phyloP scores from a whole-genome alignment of 1,140 invertebrate genomes.

The Ylistrum balloti region DNA sequence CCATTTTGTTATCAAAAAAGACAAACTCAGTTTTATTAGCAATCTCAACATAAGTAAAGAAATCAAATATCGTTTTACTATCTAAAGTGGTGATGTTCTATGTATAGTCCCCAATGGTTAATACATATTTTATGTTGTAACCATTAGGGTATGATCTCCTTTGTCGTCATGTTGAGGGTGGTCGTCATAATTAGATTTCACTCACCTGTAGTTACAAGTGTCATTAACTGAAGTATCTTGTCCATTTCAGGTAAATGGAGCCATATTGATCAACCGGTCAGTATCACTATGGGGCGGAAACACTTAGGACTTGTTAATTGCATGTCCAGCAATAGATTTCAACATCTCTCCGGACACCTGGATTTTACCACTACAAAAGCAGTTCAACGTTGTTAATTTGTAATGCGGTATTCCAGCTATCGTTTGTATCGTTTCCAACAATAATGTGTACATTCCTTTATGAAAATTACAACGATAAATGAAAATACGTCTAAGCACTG shows the following conservation, averaged over 20 bases:
- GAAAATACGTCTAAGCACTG: background rate
- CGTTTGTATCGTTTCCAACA: background rate
- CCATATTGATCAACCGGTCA: background rate
- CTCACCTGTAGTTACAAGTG: background rate
- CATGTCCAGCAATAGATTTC: constrained; percentile 2
- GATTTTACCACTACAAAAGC: background rate
- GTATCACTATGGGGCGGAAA: background rate
- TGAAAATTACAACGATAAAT: background rate
- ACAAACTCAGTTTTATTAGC: too few species aligned
- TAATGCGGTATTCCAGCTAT: background rate
- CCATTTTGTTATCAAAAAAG: too few species aligned
- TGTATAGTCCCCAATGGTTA: too few species aligned
- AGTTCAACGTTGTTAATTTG: background rate
- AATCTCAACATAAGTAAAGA: too few species aligned
- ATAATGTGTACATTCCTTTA: background rate
- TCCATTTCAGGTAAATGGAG: constrained; percentile 14
- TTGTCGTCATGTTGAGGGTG: background rate
- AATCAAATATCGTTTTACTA: too few species aligned
- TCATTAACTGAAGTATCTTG: constrained; percentile 20
- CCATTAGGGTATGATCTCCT: background rate
- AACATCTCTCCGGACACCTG: background rate
- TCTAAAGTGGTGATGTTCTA: too few species aligned
- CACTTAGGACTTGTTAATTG: background rate
- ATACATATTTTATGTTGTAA: too few species aligned
- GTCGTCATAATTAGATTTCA: background rate